A percentile compares a stretch with the other conserved stretches of the same genome.
Evolutionary conservation across 2,113 vertebrate species (phyloP).

Genomic region (pig (Sus scrofa)): DNA sequence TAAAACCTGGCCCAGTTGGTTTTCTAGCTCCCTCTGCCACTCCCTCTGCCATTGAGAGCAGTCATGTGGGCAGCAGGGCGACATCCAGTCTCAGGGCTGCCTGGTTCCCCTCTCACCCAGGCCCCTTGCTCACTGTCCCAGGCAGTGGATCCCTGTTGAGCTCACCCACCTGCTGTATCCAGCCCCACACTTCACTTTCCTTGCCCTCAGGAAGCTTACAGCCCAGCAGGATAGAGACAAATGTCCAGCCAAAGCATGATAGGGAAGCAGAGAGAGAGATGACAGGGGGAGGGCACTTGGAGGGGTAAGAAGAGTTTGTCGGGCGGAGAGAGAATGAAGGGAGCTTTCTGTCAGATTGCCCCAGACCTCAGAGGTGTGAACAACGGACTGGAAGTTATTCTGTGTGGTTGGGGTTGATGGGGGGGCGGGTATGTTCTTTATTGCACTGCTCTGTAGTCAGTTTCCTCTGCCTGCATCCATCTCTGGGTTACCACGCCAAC

Average conservation of each 20-base stretch:
- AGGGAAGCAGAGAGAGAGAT: background rate
- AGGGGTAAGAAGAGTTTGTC: background rate
- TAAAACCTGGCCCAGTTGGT: background rate
- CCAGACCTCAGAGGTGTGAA: background rate
- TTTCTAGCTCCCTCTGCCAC: background rate
- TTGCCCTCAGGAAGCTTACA: background rate
- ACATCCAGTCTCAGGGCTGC: background rate
- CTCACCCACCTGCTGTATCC: background rate
- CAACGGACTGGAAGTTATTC: accelerated
- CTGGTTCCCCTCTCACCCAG: background rate
- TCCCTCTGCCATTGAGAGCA: background rate
- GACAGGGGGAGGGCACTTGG: background rate
- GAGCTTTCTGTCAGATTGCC: background rate
- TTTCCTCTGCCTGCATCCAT: background rate
- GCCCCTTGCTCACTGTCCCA: background rate
- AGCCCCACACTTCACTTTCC: background rate
- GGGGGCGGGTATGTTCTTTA: background rate
- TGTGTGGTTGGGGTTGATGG: background rate
- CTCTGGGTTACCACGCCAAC: background rate
- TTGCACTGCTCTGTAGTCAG: background rate
- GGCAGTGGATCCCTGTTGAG: background rate
- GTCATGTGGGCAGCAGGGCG: too few relatives aligned
- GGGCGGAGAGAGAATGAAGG: background rate
- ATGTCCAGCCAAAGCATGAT: background rate
- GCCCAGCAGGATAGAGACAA: background rate